Evolutionary conservation across 2,113 vertebrate genomes (phyloP).

Genomic region (Campylorhamphus procurvoides): DNA sequence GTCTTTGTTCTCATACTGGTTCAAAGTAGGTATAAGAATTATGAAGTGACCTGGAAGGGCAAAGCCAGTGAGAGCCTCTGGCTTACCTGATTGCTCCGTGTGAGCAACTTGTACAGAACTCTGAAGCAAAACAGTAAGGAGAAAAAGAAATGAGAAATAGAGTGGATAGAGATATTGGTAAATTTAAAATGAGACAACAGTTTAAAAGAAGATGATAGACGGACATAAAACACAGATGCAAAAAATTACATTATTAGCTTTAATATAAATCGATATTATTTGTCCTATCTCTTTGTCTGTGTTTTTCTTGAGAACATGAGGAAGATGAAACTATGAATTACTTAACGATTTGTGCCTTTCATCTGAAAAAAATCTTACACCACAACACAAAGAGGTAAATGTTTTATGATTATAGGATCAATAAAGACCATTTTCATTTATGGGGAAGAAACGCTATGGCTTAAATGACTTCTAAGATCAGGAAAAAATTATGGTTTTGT

Average conservation of each 20-base stretch:
- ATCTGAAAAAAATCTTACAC: background rate
- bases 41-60: background rate
- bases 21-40: background rate
- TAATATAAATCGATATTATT: background rate
- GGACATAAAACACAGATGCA: background rate
- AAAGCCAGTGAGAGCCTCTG: background rate
- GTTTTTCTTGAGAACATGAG: background rate
- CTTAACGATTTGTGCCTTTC: background rate
- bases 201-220: background rate
- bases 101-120: background rate
- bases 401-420: background rate
- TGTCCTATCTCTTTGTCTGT: background rate
- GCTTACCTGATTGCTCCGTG: fast-evolving
- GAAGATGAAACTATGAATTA: background rate
- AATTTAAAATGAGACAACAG: background rate
- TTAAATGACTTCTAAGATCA: background rate
- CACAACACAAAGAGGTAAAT: background rate
- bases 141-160: background rate
- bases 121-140: background rate
- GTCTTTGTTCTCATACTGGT: background rate
- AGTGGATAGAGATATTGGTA: background rate
- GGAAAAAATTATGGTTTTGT: background rate
- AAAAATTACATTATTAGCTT: background rate
- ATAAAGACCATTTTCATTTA: background rate
- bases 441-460: background rate